Evolutionary conservation across 2,888 invertebrate species (phyloP).

Genomic region (Psococerastis gibbosa): DNA sequence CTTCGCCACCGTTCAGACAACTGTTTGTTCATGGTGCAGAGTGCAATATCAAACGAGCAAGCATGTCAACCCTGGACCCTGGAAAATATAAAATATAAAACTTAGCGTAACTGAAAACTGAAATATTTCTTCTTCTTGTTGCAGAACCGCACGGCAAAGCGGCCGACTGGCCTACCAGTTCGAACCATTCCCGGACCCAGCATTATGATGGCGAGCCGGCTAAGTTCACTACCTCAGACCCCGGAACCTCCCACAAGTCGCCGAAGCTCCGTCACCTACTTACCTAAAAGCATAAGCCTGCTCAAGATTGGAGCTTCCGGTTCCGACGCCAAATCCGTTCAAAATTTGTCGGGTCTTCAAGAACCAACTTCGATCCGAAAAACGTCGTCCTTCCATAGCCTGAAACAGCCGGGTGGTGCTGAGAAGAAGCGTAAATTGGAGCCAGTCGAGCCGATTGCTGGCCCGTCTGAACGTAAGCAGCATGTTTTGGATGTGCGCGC

Average conservation of each 20-base stretch:
- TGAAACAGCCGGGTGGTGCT: neutral
- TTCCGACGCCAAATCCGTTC: neutral
- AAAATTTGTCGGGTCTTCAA: neutral
- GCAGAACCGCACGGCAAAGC: neutral
- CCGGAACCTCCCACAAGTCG: neutral
- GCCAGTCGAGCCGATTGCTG: neutral
- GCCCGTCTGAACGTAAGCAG: neutral
- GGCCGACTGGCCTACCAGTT: conserved; percentile 6
- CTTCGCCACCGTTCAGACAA: no score
- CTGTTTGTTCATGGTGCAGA: no score
- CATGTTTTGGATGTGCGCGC: neutral
- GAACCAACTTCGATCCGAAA: neutral
- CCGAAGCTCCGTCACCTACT: neutral
- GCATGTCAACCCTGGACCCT: no score
- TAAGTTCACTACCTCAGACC: neutral
- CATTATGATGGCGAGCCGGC: neutral
- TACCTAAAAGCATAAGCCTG: neutral
- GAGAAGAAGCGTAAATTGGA: neutral
- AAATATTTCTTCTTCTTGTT: neutral
- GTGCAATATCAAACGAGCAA: no score
- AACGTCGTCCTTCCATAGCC: neutral
- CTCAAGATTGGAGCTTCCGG: neutral
- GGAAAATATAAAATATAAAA: no score
- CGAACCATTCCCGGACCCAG: neutral
- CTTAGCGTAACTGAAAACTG: no score